Evolutionary conservation across 2,888 invertebrate species (phyloP).

Genomic region (Thecophora atra): DNA sequence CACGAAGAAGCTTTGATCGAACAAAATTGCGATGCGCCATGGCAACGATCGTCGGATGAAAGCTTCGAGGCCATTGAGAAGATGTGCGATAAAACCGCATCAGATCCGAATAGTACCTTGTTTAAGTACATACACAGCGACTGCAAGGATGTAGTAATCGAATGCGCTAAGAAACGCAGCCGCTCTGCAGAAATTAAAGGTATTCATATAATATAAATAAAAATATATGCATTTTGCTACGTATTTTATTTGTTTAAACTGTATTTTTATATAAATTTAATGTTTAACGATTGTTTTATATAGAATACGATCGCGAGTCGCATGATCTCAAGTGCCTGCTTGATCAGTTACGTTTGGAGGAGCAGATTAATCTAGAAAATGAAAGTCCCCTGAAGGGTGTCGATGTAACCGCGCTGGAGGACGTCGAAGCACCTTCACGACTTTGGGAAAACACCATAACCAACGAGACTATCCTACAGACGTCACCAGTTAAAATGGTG

Average conservation of each 20-base stretch:
- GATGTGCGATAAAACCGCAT: constrained; percentile 63
- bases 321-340: constrained; percentile 54
- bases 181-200: background rate
- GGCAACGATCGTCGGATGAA: constrained; percentile 48
- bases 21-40: constrained; percentile 38
- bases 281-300: constrained; percentile 3
- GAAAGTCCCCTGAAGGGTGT: constrained; percentile 51
- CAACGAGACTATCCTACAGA: constrained; percentile 48
- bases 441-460: constrained; percentile 61
- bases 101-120: constrained; percentile 62
- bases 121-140: constrained; percentile 59
- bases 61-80: constrained; percentile 61
- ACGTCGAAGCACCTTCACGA: constrained; percentile 61
- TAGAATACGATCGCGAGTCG: constrained; percentile 50
- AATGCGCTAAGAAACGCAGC: constrained; percentile 45
- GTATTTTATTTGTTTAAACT: background rate
- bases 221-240: background rate
- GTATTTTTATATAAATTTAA: no score
- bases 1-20: constrained; percentile 31
- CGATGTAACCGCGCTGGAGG: constrained; percentile 60
- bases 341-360: constrained; percentile 49
- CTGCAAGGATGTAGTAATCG: constrained; percentile 50
- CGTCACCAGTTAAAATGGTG: constrained; percentile 63
- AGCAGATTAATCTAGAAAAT: constrained; percentile 45
- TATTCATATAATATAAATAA: background rate